Evolutionary conservation across 2,888 invertebrate genomes (phyloP), one percentile per base, ranked within the genome.

Genomic region (Cryptocheilus praepositus): DNA sequence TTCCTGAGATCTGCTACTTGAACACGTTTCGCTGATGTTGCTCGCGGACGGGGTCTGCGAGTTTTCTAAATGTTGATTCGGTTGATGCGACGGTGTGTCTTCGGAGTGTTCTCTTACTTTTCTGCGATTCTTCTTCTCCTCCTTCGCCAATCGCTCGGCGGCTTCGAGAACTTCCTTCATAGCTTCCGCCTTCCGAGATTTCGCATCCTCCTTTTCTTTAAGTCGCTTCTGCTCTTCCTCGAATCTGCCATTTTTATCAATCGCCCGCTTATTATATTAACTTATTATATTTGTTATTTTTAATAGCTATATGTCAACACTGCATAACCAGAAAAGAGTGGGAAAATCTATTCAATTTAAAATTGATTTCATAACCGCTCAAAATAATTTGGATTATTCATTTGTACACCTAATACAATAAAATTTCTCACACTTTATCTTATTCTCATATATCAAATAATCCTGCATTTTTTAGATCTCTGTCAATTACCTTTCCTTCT

Each of bases 101-200:
- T 49, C 52, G n/a, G 4, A 4, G 0, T 0, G 49, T 4, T 72
- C 71, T 2, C 79, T 82, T 57, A 74, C 79, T 46, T 80, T 84
- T 63, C 74, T 83, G 21, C 82, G 79, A 18, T 71, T 75, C 18
- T 63, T 83, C 81, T 92, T 93, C 64, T 94, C 94, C 76, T 92
- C 89, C 78, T 92, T 93, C 0, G 95, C 95, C 67, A 89, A 86
- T 63, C 89, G 90, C 78, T 95, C 94, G 0, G 96, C 96, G 46
- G 93, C 92, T 77, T 92, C 92, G 80, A 97, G 91, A 0, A 96
- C 95, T 84, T 93, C 93, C 80, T 94, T 91, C 87, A 97, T 91
- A 2, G 93, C 92, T 84, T 94, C 93, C 61, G 95, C 92, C 86
- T 95, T 93, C 74, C 92, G 92, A 81, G 92, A 91, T 83, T 95